Conservation (phyloP, 2,888 invertebrate genomes). For the Incurvaria masculella region DNA sequence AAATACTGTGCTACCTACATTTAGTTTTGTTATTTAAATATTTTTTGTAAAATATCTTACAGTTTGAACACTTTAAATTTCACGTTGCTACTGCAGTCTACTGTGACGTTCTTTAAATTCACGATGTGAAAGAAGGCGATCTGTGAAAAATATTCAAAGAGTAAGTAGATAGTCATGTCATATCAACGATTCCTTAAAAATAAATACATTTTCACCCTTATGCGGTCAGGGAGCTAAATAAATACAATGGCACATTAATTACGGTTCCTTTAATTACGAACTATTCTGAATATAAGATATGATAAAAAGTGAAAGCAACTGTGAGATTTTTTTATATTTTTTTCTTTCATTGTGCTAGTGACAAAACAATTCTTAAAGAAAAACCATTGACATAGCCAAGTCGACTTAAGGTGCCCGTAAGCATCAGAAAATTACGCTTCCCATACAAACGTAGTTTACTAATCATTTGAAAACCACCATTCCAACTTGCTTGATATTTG, state of each 20-base stretch:
- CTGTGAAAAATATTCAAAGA: too few species aligned
- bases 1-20: constrained; percentile 41
- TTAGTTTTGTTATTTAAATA: constrained; percentile 21
- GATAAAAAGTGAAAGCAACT: constrained; percentile 21
- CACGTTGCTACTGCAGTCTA: not conserved
- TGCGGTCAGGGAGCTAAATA: constrained; percentile 13
- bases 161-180: too few species aligned
- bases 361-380: constrained; percentile 21
- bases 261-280: constrained; percentile 31
- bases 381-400: constrained; percentile 38
- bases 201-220: too few species aligned
- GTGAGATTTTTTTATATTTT: constrained; percentile 22
- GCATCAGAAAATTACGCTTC: too few species aligned
- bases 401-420: constrained; percentile 19
- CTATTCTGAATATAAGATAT: not conserved
- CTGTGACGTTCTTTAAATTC: too few species aligned
- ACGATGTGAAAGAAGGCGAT: too few species aligned
- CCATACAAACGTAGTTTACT: too few species aligned
- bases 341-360: constrained; percentile 37
- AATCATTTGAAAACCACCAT: too few species aligned
- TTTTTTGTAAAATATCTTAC: constrained; percentile 12
- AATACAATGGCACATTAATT: constrained; percentile 46
- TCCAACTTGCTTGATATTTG: too few species aligned
- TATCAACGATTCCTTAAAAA: too few species aligned
- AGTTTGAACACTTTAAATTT: not conserved